Percentiles rank a stretch among this genome's conserved stretches.
Conservation (phyloP, 2,888 invertebrate species). For the Protophormia terraenovae region DNA sequence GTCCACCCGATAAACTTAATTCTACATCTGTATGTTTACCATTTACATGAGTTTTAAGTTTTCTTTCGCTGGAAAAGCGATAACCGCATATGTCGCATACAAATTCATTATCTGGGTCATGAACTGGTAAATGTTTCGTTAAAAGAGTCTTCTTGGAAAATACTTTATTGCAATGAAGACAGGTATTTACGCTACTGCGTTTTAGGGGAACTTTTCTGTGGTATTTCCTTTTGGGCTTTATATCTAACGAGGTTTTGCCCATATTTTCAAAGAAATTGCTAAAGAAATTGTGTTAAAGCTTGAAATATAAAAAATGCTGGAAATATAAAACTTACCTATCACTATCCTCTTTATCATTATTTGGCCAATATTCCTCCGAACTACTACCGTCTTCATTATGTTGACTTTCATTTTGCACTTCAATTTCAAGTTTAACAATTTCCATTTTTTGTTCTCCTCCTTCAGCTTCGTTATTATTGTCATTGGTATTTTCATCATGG, state of each 20-base stretch:
- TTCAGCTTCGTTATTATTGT: background rate
- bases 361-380: slow-evolving; percentile 25
- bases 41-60: slow-evolving; percentile 15
- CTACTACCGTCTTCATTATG: background rate
- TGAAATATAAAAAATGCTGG: background rate
- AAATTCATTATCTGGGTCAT: slow-evolving; percentile 72
- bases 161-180: slow-evolving; percentile 82
- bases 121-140: slow-evolving; percentile 79
- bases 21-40: background rate
- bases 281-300: background rate
- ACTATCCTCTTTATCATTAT: slow-evolving; percentile 3
- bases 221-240: slow-evolving; percentile 1
- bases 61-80: slow-evolving; percentile 43
- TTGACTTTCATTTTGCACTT: background rate
- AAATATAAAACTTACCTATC: background rate
- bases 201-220: no score
- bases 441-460: background rate
- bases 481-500: background rate
- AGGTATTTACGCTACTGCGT: slow-evolving; percentile 69
- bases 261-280: background rate
- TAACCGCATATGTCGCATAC: slow-evolving; percentile 72
- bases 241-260: background rate
- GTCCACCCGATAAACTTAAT: slow-evolving; percentile 3
- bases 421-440: background rate
- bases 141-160: slow-evolving; percentile 79